Base-by-base conservation (phyloP, 2,888 invertebrate genomes). In the Diogma glabrata region DNA sequence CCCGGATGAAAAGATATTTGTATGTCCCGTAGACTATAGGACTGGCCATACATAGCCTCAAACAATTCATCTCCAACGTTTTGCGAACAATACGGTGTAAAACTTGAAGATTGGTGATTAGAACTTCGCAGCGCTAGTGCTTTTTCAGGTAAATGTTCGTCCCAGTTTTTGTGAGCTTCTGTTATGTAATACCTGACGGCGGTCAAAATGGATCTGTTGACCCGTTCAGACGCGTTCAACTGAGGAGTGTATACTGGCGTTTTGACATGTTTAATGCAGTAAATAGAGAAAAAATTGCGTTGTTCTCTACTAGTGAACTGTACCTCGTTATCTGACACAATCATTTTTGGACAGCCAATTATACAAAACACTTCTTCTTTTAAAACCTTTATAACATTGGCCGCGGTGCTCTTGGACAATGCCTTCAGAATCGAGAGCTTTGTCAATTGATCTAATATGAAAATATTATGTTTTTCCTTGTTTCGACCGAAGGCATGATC, bases 191-290 rank as follows among this genome's bases (percentile, higher is more conserved):
- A 52, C n/a, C 60, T 33, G 7, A 63, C 56, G 53, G 58, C 58
- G 2, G 61, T 61, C 7, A 58, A 60, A 5, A 63, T 47, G 0
- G 58, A 58, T 30, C 58, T 48, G 47, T 64, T 63, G 1, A 57
- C 53, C 1, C 60, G 52, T 51, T 63, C 64, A 0, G 59, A 59
- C n/a, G 60, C 59, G 52, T 63, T 63, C 4, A 49, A 50, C 53
- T 63, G 63, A 0, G 63, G 60, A 38, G 60, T 59, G 50, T 63
- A 63, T 14, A 24, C 43, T 4, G 57, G 50, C 36, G 52, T 59
- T 23, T 52, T 57, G 8, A 14, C 19, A 3, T 57, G 10, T 17
- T 23, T 49, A 4, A 46, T 19, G 17, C 51, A 22, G 36, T 56
- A 57, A 9, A 19, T 28, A n/a, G 14, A 17, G 12, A 49, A 30